phyloP scores from a whole-genome alignment of 2,888 invertebrate species.

The Synergus umbraculus region DNA sequence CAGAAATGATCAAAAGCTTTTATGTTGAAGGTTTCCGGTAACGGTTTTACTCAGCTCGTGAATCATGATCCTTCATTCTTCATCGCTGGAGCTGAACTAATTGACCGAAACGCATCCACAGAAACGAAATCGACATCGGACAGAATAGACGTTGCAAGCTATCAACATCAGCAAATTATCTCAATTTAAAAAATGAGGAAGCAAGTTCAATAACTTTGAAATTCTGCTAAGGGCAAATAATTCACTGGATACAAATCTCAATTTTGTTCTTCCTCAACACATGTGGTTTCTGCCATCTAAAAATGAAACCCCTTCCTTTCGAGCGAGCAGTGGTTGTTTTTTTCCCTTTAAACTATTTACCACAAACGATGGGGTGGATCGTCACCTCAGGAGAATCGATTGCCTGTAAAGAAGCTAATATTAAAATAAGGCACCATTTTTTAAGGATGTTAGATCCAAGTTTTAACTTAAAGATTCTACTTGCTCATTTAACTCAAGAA shows the following conservation, averaged over 20 bases:
- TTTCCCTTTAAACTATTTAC: constrained; percentile 24
- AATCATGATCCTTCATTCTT: neutral
- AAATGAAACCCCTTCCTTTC: constrained; percentile 40
- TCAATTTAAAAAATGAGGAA: neutral
- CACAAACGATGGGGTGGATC: constrained; percentile 17
- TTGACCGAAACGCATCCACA: constrained; percentile 37
- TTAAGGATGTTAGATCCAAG: too few species aligned
- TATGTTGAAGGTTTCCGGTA: constrained; percentile 3
- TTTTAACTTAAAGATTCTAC: too few species aligned
- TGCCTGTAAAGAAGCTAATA: neutral
- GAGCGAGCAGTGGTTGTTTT: neutral
- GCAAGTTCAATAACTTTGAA: neutral
- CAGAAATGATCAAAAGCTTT: neutral
- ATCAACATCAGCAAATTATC: constrained; percentile 19
- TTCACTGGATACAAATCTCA: neutral
- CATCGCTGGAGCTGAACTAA: constrained; percentile 29
- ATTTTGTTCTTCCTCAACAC: neutral
- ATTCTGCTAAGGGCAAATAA: neutral
- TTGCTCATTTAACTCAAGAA: too few species aligned
- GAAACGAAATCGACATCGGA: constrained; percentile 12
- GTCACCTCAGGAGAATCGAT: constrained; percentile 3
- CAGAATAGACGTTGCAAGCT: constrained; percentile 30
- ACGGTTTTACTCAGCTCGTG: constrained; percentile 13
- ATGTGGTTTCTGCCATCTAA: constrained; percentile 37
- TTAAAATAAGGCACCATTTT: too few species aligned